phyloP scores from a whole-genome alignment of 2,888 invertebrate species.

The Mellilla xanthometata region DNA sequence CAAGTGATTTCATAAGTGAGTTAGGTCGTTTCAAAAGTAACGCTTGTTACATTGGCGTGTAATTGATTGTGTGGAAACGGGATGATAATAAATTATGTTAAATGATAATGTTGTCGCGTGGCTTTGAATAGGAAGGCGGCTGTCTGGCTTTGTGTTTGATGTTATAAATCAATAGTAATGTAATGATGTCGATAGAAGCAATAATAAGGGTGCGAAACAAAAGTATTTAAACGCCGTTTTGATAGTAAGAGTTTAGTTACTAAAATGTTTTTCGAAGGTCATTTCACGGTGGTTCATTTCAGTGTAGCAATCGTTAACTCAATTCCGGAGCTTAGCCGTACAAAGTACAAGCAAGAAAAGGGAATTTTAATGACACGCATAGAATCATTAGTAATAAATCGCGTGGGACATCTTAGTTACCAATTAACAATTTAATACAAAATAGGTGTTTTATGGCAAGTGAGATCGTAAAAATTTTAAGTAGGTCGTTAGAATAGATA shows the following conservation, averaged over 20 bases:
- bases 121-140: constrained; percentile 44
- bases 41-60: constrained; percentile 53
- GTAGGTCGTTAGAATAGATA: constrained; percentile 8
- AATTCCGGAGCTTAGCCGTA: no score
- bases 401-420: no score
- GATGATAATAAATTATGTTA: constrained; percentile 51
- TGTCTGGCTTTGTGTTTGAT: constrained; percentile 35
- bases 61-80: constrained; percentile 65
- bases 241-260: neutral
- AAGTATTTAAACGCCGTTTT: constrained; percentile 3
- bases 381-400: no score
- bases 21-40: neutral
- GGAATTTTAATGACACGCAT: no score
- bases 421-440: no score
- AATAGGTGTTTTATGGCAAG: no score
- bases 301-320: no score
- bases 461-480: neutral
- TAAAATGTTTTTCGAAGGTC: no score
- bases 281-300: no score
- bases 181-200: constrained; percentile 24
- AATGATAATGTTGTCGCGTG: constrained; percentile 61
- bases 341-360: no score
- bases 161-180: constrained; percentile 30
- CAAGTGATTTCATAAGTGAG: neutral
- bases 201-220: constrained; percentile 10